Base-by-base conservation (phyloP, 2,113 vertebrate species). In the Hippocampus barbouri region DNA sequence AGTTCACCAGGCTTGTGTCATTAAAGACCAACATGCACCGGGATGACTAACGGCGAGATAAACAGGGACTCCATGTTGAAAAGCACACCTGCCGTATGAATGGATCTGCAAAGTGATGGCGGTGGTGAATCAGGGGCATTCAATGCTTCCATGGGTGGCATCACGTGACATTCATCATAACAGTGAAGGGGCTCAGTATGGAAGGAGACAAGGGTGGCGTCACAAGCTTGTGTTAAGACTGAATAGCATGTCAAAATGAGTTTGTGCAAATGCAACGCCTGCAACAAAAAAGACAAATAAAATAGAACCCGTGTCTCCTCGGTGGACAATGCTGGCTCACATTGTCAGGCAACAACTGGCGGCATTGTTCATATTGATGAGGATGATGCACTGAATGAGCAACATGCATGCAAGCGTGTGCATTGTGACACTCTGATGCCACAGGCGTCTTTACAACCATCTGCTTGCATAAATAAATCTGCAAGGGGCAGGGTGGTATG, bases 141-240 rank as follows among this genome's bases (percentile, higher is more conserved):
- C 43, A 47, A 14, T 79, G 70, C 75, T 80, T 70, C 83, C 73
- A 76, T 59, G 62, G 76, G 23, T 56, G 66, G 8, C 53, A 80
- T 90, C 88, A 87, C 80, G 67, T 86, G 86, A 71, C 80, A 88
- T 81, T 82, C 87, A 91, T 88, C 80, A 71, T 61, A 81, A 77
- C 78, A 79, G 78, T 77, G 73, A 76, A 76, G 78, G 67, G 49
- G 69, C 60, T 80, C 66, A 68, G 78, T 71, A 62, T 68, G 53
- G 49, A 40, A 43, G 34, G 30, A 61, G 63, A 47, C 49, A 40
- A 16, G 11, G 61, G 27, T 66, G 69, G 64, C 51, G 5, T 67
- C 61, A 65, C 72, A 66, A 56, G 30, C 70, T 78, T 83, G 82
- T 85, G 81, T 63, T 72, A 56, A 25, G 57, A 51, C 64, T 61